phyloP scores from a whole-genome alignment of 2,888 invertebrate species.

The Leptura quadrifasciata region DNA sequence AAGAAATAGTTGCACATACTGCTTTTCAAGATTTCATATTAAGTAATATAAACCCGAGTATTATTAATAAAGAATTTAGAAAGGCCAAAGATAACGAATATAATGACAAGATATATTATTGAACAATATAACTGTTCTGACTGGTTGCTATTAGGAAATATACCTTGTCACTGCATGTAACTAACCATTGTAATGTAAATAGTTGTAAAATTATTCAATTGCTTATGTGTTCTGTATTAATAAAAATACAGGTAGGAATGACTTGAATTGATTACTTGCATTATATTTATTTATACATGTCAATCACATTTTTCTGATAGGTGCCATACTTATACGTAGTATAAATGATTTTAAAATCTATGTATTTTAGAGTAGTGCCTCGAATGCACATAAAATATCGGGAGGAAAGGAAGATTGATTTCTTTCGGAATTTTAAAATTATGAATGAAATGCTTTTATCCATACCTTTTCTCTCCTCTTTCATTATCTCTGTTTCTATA shows the following conservation, averaged over 20 bases:
- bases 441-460: too few species aligned
- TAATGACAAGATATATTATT: slow-evolving; percentile 9
- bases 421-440: too few species aligned
- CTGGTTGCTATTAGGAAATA: slow-evolving; percentile 14
- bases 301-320: neutral
- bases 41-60: neutral
- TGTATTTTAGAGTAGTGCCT: too few species aligned
- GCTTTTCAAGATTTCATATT: neutral
- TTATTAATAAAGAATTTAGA: slow-evolving; percentile 22
- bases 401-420: too few species aligned
- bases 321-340: too few species aligned
- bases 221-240: slow-evolving; percentile 4
- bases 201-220: slow-evolving; percentile 1
- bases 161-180: slow-evolving; percentile 24
- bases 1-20: slow-evolving; percentile 1
- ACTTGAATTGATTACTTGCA: neutral
- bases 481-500: too few species aligned
- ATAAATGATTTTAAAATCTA: too few species aligned
- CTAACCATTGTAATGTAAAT: slow-evolving; percentile 31
- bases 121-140: slow-evolving; percentile 30
- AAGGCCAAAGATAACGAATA: slow-evolving; percentile 10
- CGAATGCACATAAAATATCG: too few species aligned
- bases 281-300: slow-evolving; percentile 17
- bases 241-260: slow-evolving; percentile 10
- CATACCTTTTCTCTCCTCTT: too few species aligned